Conservation (phyloP, 2,113 vertebrate species). For the Papio anubis region DNA sequence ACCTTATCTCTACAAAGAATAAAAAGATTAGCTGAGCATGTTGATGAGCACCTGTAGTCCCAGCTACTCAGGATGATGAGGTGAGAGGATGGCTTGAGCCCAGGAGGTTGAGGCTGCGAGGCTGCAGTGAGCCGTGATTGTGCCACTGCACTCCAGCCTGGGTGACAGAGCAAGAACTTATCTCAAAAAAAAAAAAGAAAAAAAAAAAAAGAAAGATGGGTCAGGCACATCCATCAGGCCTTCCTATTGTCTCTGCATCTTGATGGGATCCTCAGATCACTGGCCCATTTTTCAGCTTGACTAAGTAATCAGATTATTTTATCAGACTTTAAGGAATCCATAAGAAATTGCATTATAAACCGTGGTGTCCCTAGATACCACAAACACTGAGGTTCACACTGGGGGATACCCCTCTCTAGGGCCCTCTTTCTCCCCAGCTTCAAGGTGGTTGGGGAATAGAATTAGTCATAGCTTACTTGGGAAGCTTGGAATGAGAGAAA, state of each 20-base stretch:
- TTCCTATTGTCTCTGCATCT: not conserved
- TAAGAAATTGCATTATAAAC: not conserved
- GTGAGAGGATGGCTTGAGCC: too few species aligned
- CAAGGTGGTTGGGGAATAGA: conserved; percentile 35
- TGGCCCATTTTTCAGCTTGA: not conserved
- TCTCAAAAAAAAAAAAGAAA: too few species aligned
- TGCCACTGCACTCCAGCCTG: too few species aligned
- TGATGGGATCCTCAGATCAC: not conserved
- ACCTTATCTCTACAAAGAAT: too few species aligned
- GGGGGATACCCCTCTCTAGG: not conserved
- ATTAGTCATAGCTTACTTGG: conserved; percentile 39
- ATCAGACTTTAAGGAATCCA: not conserved
- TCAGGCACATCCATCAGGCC: not conserved
- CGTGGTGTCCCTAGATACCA: not conserved
- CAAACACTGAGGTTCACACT: not conserved
- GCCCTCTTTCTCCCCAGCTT: not conserved
- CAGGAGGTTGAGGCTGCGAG: too few species aligned
- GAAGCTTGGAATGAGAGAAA: conserved; percentile 43
- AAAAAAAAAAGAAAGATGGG: not conserved
- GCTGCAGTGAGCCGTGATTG: too few species aligned
- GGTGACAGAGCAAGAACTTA: too few species aligned
- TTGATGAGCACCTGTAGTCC: too few species aligned
- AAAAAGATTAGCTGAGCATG: too few species aligned
- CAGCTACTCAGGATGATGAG: too few species aligned
- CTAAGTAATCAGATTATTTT: conserved; percentile 4